These are phyloP conservation scores for Meteorus colon DNA, from an alignment of 2,888 invertebrate genomes.

Conservation along the genomic window DNA sequence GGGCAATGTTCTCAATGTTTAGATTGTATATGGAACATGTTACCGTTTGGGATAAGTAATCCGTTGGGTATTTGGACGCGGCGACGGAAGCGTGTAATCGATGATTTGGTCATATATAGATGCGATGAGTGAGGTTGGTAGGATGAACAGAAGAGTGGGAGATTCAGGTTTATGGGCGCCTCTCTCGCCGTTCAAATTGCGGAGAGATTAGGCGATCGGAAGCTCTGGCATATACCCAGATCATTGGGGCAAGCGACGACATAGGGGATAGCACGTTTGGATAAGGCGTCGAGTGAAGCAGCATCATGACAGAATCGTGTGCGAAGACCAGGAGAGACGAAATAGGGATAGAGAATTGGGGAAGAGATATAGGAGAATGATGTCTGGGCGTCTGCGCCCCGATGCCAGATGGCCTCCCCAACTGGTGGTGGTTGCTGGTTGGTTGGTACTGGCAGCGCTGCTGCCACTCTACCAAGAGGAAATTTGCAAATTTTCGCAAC, in stretches of 20 bases:
- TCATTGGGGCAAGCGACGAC: slow-evolving; percentile 48
- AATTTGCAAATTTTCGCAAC: slow-evolving; percentile 71
- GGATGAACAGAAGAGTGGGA: slow-evolving; percentile 12
- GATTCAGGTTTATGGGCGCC: slow-evolving; percentile 59
- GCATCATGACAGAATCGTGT: slow-evolving; percentile 38
- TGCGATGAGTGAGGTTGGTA: slow-evolving; percentile 32
- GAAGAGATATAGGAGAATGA: slow-evolving; percentile 13
- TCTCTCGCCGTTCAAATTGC: slow-evolving; percentile 66
- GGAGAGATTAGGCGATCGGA: slow-evolving; percentile 65
- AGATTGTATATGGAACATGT: slow-evolving; percentile 48
- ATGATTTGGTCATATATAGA: slow-evolving; percentile 56
- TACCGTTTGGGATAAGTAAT: slow-evolving; percentile 57
- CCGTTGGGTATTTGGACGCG: slow-evolving; percentile 56
- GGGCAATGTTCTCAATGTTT: slow-evolving; percentile 21
- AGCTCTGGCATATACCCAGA: slow-evolving; percentile 55
- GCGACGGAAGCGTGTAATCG: slow-evolving; percentile 57
- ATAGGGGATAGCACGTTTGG: slow-evolving; percentile 44
- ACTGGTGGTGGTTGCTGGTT: slow-evolving; percentile 6
- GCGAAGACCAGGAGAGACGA: slow-evolving; percentile 33
- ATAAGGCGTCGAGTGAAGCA: slow-evolving; percentile 44
- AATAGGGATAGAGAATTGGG: slow-evolving; percentile 12
- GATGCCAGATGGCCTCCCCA: slow-evolving; percentile 38
- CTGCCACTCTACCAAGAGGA: slow-evolving; percentile 54
- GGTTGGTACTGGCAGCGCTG: slow-evolving; percentile 10
- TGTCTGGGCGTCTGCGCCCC: slow-evolving; percentile 40